These are phyloP conservation scores for Harpegnathos saltator DNA, from an alignment of 1,140 invertebrate species.

Conservation along the genomic window DNA sequence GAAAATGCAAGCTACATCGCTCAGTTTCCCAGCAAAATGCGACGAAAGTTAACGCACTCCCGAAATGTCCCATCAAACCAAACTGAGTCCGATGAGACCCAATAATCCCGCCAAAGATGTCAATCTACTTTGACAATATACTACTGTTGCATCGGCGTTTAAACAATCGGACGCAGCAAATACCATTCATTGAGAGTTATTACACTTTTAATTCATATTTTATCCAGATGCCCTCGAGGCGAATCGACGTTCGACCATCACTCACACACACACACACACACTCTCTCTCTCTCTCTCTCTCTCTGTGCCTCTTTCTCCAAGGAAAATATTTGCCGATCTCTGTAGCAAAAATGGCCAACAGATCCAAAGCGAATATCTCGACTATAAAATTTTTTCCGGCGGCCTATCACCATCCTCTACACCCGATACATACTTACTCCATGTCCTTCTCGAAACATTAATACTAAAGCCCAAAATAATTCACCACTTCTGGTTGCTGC, in stretches of 20 bases:
- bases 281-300: too few species aligned
- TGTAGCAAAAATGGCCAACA: background rate
- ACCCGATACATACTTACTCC: slow-evolving; percentile 54
- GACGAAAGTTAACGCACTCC: too few species aligned
- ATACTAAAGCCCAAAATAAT: slow-evolving; percentile 86
- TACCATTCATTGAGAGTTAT: too few species aligned
- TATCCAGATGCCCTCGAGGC: slow-evolving; percentile 5
- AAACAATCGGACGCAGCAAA: too few species aligned
- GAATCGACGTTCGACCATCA: slow-evolving; percentile 4
- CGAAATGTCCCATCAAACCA: too few species aligned
- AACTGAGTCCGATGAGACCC: too few species aligned
- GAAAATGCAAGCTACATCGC: background rate
- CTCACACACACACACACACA: too few species aligned
- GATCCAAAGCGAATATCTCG: background rate
- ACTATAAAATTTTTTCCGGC: slow-evolving; percentile 29
- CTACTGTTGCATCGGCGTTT: too few species aligned
- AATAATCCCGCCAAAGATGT: too few species aligned
- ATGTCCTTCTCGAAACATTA: slow-evolving; percentile 71
- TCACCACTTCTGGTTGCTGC: slow-evolving; percentile 59
- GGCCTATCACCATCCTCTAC: slow-evolving; percentile 62
- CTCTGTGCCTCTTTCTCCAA: background rate
- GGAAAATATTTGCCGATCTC: background rate
- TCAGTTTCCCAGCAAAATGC: too few species aligned
- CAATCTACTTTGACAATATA: too few species aligned
- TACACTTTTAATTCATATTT: background rate